phyloP scores from a whole-genome alignment of 2,888 invertebrate species.

The Lasioglossum figueresi region DNA sequence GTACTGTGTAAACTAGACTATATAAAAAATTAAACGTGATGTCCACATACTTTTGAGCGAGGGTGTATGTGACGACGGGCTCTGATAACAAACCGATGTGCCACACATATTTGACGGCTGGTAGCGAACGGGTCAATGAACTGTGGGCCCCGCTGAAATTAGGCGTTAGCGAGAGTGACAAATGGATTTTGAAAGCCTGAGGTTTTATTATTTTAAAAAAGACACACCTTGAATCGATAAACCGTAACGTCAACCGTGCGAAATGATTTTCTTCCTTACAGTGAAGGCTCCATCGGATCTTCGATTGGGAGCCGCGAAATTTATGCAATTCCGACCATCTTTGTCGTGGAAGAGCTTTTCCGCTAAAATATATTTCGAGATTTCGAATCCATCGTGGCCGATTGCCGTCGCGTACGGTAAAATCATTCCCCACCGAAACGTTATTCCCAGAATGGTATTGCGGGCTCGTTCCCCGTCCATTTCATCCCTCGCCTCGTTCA shows the following conservation, averaged over 20 bases:
- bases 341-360: neutral
- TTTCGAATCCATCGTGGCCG: constrained; percentile 25
- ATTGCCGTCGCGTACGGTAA: neutral
- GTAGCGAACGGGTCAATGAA: no score
- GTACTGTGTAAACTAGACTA: no score
- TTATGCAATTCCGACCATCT: neutral
- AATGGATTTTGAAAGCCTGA: no score
- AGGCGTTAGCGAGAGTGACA: no score
- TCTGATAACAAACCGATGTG: no score
- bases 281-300: neutral
- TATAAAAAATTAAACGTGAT: no score
- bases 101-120: no score
- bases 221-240: neutral
- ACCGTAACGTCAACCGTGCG: neutral
- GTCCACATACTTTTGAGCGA: no score
- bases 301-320: neutral
- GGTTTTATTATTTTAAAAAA: no score
- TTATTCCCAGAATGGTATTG: constrained; percentile 51
- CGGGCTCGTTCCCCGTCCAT: constrained; percentile 35
- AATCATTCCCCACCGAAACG: constrained; percentile 21
- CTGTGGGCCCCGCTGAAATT: no score
- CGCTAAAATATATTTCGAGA: neutral
- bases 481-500: neutral
- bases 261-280: neutral
- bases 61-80: no score